Percentiles rank a stretch among this genome's conserved stretches.
These are phyloP conservation scores for Oreotrochilus melanogaster DNA, from an alignment of 2,113 vertebrate genomes.

Conservation along the genomic window DNA sequence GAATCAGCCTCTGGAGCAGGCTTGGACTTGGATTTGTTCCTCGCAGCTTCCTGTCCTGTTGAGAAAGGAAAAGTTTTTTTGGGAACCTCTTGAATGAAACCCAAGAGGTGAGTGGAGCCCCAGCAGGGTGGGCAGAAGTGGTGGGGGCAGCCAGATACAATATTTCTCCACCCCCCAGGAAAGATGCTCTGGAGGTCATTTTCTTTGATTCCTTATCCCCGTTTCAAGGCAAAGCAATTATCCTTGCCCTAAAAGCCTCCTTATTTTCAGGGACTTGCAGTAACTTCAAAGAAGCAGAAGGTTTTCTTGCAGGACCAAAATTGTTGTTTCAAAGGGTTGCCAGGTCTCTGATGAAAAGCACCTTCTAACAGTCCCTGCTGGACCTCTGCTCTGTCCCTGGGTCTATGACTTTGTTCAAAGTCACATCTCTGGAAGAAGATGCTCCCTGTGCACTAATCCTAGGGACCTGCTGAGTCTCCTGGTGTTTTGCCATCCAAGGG, in stretches of 20 bases:
- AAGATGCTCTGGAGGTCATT: not conserved
- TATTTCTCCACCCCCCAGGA: not conserved
- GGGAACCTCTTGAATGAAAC: not conserved
- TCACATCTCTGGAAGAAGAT: accelerated
- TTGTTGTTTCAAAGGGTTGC: not conserved
- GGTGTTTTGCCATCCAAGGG: accelerated
- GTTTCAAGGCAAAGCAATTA: not conserved
- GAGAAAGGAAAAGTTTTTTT: not conserved
- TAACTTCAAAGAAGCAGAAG: not conserved
- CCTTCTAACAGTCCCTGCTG: accelerated
- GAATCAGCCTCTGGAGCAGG: not conserved
- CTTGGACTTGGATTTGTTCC: not conserved
- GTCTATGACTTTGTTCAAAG: not conserved
- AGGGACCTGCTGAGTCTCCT: not conserved
- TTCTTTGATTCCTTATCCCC: conserved; percentile 8
- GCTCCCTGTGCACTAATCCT: not conserved
- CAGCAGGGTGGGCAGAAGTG: not conserved
- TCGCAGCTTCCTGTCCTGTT: not conserved
- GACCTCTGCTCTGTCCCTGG: not conserved
- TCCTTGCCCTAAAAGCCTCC: not conserved
- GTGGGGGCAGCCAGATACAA: not conserved
- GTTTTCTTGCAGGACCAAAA: not conserved
- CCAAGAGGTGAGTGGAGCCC: not conserved
- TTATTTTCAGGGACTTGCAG: not conserved
- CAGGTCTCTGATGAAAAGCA: not conserved